phyloP scores from a whole-genome alignment of 2,888 invertebrate species.

The Macrophya alboannulata region DNA sequence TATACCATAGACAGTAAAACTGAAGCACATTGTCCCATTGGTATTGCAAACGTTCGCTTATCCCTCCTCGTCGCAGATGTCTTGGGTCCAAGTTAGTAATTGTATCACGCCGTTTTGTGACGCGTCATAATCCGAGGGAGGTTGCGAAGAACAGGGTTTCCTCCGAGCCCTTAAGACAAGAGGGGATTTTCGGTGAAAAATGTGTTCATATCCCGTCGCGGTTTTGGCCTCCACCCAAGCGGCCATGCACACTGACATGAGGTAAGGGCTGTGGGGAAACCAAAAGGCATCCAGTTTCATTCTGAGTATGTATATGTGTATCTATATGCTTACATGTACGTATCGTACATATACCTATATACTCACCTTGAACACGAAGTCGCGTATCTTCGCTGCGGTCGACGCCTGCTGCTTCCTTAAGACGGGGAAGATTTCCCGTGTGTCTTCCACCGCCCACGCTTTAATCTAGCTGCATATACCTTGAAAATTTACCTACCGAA shows the following conservation, averaged over 20 bases:
- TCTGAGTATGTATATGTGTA: not conserved
- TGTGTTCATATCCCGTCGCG: conserved; percentile 44
- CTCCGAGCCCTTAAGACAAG: conserved; percentile 31
- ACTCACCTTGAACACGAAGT: not conserved
- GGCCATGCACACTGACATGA: not conserved
- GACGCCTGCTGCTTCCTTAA: conserved; percentile 20
- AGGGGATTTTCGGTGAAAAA: conserved; percentile 38
- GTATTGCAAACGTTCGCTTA: conserved; percentile 44
- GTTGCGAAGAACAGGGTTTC: conserved; percentile 13
- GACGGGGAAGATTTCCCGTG: conserved; percentile 37
- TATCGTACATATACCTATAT: not conserved
- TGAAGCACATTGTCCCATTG: conserved; percentile 16
- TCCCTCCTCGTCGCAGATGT: conserved; percentile 45
- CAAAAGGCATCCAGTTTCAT: conserved; percentile 13
- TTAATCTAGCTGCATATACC: not conserved
- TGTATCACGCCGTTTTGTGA: conserved; percentile 46
- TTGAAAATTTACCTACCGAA: not conserved
- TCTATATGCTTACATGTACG: not conserved
- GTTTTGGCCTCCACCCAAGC: not conserved
- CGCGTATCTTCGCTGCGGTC: conserved; percentile 44
- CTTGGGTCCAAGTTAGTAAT: conserved; percentile 39
- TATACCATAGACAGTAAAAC: not conserved
- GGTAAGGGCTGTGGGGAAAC: not conserved
- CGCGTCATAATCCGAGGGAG: conserved; percentile 48
- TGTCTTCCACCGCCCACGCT: conserved; percentile 1